Percentiles rank a stretch among this genome's conserved stretches.
Evolutionary conservation across 1,140 invertebrate species (phyloP).

Genomic region (Nasonia giraulti): DNA sequence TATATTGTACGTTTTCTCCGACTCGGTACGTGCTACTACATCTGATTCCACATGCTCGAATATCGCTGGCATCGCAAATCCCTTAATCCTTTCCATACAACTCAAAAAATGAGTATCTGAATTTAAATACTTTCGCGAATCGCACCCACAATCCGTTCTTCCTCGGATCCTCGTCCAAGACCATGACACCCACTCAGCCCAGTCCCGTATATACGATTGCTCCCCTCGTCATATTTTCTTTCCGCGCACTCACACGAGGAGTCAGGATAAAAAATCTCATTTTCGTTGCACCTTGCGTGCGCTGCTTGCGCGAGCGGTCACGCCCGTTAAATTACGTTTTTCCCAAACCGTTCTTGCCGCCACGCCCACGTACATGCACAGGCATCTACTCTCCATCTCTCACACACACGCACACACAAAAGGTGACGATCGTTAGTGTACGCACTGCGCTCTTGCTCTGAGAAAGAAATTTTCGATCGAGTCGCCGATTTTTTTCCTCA

Average conservation of each 20-base stretch:
- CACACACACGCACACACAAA: too few relatives aligned
- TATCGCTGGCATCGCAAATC: too few relatives aligned
- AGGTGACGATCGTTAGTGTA: not conserved
- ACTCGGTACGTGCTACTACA: too few relatives aligned
- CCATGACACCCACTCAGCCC: not conserved
- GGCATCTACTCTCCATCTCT: not conserved
- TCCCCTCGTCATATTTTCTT: not conserved
- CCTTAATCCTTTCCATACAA: too few relatives aligned
- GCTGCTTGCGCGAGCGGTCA: slow-evolving; percentile 36
- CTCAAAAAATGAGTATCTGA: too few relatives aligned
- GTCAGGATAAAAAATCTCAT: slow-evolving; percentile 68
- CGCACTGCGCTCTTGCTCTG: not conserved
- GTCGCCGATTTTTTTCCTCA: not conserved
- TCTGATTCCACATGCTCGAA: too few relatives aligned
- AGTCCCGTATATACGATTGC: not conserved
- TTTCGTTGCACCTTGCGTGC: slow-evolving; percentile 66
- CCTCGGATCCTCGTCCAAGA: not conserved
- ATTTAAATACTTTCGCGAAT: too few relatives aligned
- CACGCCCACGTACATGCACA: slow-evolving; percentile 53
- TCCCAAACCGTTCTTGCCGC: slow-evolving; percentile 59
- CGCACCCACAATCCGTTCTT: too few relatives aligned
- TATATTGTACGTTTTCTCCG: too few relatives aligned
- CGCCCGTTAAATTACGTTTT: slow-evolving; percentile 65
- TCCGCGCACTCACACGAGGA: slow-evolving; percentile 51
- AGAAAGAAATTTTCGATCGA: slow-evolving; percentile 2